These are phyloP conservation scores for Acanthosoma haemorrhoidale DNA, from an alignment of 2,888 invertebrate genomes.

Conservation along the genomic window DNA sequence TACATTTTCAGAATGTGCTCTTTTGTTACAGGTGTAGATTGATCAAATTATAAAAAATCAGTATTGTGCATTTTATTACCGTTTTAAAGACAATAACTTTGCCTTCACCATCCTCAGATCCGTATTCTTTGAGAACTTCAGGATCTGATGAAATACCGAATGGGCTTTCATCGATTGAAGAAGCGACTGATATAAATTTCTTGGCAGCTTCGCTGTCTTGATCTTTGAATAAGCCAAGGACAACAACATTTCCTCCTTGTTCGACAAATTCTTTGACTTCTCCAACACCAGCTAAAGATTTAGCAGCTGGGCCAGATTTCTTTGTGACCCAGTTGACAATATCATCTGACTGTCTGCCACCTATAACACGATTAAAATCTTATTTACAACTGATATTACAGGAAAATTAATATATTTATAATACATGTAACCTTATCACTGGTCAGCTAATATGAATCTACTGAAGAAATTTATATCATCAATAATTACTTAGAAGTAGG, in stretches of 20 bases:
- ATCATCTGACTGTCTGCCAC: conserved; percentile 35
- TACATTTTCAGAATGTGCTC: too few relatives aligned
- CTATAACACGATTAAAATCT: not conserved
- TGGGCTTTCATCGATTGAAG: conserved; percentile 74
- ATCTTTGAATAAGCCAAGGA: conserved; percentile 89
- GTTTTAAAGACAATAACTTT: conserved; percentile 86
- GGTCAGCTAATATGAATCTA: too few relatives aligned
- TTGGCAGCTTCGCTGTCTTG: conserved; percentile 73
- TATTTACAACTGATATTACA: too few relatives aligned
- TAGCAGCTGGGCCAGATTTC: conserved; percentile 84
- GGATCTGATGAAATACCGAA: conserved; percentile 81
- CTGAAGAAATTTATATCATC: too few relatives aligned
- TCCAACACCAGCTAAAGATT: conserved; percentile 67
- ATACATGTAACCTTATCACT: too few relatives aligned
- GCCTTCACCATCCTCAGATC: conserved; percentile 70
- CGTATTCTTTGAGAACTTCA: conserved; percentile 72
- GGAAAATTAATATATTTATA: too few relatives aligned
- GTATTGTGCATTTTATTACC: conserved; percentile 57
- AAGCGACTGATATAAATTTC: conserved; percentile 74
- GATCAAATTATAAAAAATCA: too few relatives aligned
- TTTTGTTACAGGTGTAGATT: not conserved
- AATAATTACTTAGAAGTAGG: too few relatives aligned
- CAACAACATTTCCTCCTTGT: conserved; percentile 65
- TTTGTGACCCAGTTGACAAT: conserved; percentile 34
- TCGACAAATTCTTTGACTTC: conserved; percentile 79